These are phyloP conservation scores for Hypothenemus hampei DNA, from an alignment of 1,140 invertebrate genomes.

Conservation along the genomic window DNA sequence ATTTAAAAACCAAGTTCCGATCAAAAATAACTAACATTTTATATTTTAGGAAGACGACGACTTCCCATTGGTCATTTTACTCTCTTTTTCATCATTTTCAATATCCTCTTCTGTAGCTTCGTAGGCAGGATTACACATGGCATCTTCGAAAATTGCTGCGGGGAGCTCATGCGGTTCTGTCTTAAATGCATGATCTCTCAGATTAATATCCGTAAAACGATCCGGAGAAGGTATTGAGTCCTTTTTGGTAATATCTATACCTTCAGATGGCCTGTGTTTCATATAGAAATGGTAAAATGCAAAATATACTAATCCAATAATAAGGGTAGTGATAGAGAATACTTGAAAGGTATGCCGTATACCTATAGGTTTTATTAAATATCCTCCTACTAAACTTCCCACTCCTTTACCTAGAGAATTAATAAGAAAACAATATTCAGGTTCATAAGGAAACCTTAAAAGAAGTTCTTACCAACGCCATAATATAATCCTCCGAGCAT, in stretches of 20 bases:
- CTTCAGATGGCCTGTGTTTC: slow-evolving; percentile 44
- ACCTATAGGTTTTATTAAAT: slow-evolving; percentile 67
- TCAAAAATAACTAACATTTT: background rate
- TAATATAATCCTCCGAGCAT: slow-evolving; percentile 75
- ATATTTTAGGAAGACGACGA: background rate
- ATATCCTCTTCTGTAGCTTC: slow-evolving; percentile 38
- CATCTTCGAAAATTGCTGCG: slow-evolving; percentile 35
- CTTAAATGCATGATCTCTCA: slow-evolving; percentile 20
- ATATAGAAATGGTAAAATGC: slow-evolving; percentile 64
- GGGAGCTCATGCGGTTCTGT: slow-evolving; percentile 23
- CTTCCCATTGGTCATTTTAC: slow-evolving; percentile 10
- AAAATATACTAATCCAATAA: slow-evolving; percentile 65
- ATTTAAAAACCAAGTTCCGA: background rate
- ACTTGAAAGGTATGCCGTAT: slow-evolving; percentile 69
- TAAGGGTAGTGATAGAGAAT: slow-evolving; percentile 57
- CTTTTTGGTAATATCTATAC: slow-evolving; percentile 33
- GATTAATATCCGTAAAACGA: slow-evolving; percentile 27
- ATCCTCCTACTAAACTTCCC: slow-evolving; percentile 72
- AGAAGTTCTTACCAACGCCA: slow-evolving; percentile 61
- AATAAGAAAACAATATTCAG: background rate
- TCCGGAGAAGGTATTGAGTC: slow-evolving; percentile 25
- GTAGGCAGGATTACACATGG: slow-evolving; percentile 38
- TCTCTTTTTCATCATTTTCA: slow-evolving; percentile 23
- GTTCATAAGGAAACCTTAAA: background rate
- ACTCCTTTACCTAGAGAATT: slow-evolving; percentile 61